These are phyloP conservation scores for Sylvia atricapilla DNA, from an alignment of 2,113 vertebrate species.

Conservation along the genomic window DNA sequence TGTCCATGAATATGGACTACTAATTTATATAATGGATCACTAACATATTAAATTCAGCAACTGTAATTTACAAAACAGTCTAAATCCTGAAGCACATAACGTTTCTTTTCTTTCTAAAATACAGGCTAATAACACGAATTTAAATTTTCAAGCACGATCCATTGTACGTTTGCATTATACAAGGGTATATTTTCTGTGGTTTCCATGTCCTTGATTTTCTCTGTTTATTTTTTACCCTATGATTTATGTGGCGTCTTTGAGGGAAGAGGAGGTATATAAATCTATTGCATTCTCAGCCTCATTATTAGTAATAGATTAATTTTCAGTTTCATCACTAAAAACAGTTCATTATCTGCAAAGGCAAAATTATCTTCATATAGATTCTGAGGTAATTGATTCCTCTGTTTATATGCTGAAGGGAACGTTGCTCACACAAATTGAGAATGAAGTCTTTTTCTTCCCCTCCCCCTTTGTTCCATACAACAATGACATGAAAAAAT, in stretches of 20 bases:
- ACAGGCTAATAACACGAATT: background rate
- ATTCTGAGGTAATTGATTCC: slow-evolving; percentile 52
- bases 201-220: slow-evolving; percentile 25
- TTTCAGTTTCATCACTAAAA: slow-evolving; percentile 54
- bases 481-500: background rate
- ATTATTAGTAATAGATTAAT: slow-evolving; percentile 62
- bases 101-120: background rate
- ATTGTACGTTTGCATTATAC: background rate
- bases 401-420: slow-evolving; percentile 32
- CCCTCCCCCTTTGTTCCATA: background rate
- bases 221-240: slow-evolving; percentile 32
- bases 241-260: background rate
- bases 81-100: background rate
- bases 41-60: background rate
- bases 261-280: slow-evolving; percentile 5
- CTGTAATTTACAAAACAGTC: background rate
- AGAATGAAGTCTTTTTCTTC: background rate
- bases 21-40: slow-evolving; percentile 13
- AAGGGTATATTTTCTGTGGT: background rate
- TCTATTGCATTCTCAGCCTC: slow-evolving; percentile 20
- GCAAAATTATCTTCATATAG: slow-evolving; percentile 45
- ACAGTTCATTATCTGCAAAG: slow-evolving; percentile 49
- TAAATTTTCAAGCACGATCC: background rate
- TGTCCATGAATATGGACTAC: background rate
- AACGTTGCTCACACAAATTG: background rate